Percentiles rank a stretch among this genome's conserved stretches.
Conservation (phyloP, 2,797 vertebrate genomes). For the Sciaenops ocellatus region DNA sequence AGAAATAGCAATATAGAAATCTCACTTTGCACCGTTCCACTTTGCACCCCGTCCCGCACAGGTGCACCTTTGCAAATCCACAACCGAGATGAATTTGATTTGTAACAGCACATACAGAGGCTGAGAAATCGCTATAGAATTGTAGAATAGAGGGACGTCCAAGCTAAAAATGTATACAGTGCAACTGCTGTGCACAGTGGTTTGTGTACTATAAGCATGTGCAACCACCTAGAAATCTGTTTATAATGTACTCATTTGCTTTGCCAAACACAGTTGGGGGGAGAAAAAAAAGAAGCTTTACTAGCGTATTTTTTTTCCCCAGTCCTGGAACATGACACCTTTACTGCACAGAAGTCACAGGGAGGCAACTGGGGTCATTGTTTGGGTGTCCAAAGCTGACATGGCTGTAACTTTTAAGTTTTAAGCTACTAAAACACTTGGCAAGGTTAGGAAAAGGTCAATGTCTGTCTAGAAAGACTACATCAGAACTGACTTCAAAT, state of each 20-base stretch:
- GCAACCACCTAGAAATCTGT: neutral
- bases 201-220: neutral
- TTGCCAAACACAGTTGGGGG: neutral
- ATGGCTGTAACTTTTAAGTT: neutral
- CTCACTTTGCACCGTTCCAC: conserved; percentile 25
- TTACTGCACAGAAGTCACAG: neutral
- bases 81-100: conserved; percentile 26
- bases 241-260: neutral
- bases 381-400: neutral
- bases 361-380: neutral
- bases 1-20: conserved; percentile 35
- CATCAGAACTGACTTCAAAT: neutral
- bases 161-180: neutral
- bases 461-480: neutral
- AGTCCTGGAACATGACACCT: neutral
- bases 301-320: neutral
- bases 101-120: neutral
- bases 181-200: neutral
- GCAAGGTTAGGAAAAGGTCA: neutral
- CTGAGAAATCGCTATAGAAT: neutral
- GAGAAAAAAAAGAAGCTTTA: neutral
- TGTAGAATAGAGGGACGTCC: neutral
- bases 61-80: conserved; percentile 22
- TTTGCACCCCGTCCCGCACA: conserved; percentile 25
- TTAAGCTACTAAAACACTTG: neutral